These are phyloP conservation scores for Hyposoter dolosus DNA, from an alignment of 2,888 invertebrate genomes.

Conservation along the genomic window DNA sequence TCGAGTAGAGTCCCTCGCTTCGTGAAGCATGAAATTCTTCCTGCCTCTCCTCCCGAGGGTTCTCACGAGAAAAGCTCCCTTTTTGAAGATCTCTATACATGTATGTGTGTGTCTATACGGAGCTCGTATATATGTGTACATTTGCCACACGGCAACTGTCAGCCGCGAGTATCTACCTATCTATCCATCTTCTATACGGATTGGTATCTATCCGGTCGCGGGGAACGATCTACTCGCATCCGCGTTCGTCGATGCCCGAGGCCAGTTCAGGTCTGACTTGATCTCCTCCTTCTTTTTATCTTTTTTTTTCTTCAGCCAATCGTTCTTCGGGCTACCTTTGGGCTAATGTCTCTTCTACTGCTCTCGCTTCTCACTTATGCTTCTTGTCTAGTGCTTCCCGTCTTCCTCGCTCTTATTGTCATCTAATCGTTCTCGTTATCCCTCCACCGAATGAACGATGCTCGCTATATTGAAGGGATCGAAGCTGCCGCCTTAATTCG, in stretches of 20 bases:
- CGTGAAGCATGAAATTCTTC: constrained; percentile 82
- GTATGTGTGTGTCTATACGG: background rate
- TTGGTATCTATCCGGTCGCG: constrained; percentile 63
- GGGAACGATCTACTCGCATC: constrained; percentile 56
- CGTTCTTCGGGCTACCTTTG: background rate
- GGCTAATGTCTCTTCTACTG: constrained; percentile 43
- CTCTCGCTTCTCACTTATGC: constrained; percentile 36
- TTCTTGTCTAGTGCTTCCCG: constrained; percentile 52
- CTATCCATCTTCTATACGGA: constrained; percentile 59
- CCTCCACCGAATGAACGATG: constrained; percentile 52
- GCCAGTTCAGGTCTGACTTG: constrained; percentile 48
- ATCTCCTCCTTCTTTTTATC: constrained; percentile 59
- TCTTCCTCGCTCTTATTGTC: constrained; percentile 65
- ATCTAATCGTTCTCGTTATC: constrained; percentile 79
- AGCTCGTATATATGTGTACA: constrained; percentile 8
- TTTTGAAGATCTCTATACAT: constrained; percentile 23
- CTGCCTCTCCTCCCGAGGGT: constrained; percentile 75
- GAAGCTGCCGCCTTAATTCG: constrained; percentile 75
- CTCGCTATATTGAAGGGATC: constrained; percentile 11
- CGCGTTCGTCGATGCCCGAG: constrained; percentile 54
- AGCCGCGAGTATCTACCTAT: constrained; percentile 50
- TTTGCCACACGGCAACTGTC: constrained; percentile 40
- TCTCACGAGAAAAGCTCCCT: constrained; percentile 69
- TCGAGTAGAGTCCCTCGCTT: constrained; percentile 82
- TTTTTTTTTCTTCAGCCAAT: constrained; percentile 40